Evolutionary conservation across 2,113 vertebrate species (phyloP).

Genomic region (Epinephelus moara): DNA sequence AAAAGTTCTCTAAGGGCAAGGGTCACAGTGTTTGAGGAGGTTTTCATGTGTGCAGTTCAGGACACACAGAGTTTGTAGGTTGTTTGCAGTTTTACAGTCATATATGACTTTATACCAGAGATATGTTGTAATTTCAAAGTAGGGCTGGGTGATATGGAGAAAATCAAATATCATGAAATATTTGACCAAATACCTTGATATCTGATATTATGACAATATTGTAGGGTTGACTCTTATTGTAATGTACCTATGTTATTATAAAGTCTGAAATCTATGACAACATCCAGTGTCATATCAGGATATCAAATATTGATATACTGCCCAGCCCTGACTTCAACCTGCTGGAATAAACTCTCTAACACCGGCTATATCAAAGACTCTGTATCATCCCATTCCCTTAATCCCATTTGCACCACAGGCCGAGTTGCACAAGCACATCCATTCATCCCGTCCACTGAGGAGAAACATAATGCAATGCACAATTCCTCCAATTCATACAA

Average conservation of each 20-base stretch:
- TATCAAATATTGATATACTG: no score
- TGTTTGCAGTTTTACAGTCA: background rate
- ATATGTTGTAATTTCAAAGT: background rate
- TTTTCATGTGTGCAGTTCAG: background rate
- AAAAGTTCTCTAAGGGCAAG: background rate
- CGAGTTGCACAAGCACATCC: conserved; percentile 58
- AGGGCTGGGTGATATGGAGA: no score
- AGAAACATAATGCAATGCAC: conserved; percentile 63
- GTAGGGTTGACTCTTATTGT: no score
- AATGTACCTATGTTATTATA: no score
- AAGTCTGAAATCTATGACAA: no score
- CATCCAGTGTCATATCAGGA: no score
- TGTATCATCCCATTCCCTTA: conserved; percentile 34
- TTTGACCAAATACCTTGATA: no score
- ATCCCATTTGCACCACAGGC: conserved; percentile 27
- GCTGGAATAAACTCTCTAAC: background rate
- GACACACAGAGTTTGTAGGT: background rate
- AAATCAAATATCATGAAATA: no score
- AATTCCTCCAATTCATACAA: conserved; percentile 73
- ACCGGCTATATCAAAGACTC: conserved; percentile 13
- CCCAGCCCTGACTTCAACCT: background rate
- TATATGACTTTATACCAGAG: rapidly evolving
- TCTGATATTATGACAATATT: no score
- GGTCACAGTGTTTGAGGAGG: background rate
- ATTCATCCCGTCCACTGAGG: conserved; percentile 63